Evolutionary conservation across 2,888 invertebrate genomes (phyloP), one percentile per base, ranked within the genome.

Genomic region (Apoda limacodes): DNA sequence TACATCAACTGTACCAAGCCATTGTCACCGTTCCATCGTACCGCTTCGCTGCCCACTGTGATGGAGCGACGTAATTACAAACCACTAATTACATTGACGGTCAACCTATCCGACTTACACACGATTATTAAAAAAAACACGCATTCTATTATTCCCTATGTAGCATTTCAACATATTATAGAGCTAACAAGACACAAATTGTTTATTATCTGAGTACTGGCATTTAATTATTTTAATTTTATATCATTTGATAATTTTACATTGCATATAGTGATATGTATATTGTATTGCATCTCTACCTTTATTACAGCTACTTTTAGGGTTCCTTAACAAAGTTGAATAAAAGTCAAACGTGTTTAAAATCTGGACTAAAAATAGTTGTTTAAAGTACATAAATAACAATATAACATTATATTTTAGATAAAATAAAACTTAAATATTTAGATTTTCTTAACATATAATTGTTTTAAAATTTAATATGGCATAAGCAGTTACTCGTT

Each of bases 151-250:
- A 33, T 31, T 32, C 25, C 25, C 11, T 13, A 13, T 21, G 25
- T 10, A 14, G 7, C 7, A 17, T 17, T 6, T 17, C 5, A 6
- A 17, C 17, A 17, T 17, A n/a, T n/a, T n/a, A n/a, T n/a, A n/a
- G n/a, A n/a, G 22, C 30, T 38, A 42, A 39, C 37, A 23, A 40
- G 35, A 34, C 33, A 33, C 20, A 31, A 35, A 39, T 38, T 32
- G 29, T 35, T 34, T 35, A 37, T 35, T 39, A 41, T 28, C 30
- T 36, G 17, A 28, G 25, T 25, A 23, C 32, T 31, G 42, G 40
- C 36, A 32, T 48, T 47, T 50, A 52, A 53, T 56, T 50, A 53
- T 47, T 48, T 48, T 51, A 53, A 53, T 53, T 50, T 48, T 43
- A 48, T 48, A 46, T 48, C 46, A 48, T 42, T 40, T 36, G 26